Evolutionary conservation across 1,140 invertebrate species (phyloP).

Genomic region (Idris sp.): DNA sequence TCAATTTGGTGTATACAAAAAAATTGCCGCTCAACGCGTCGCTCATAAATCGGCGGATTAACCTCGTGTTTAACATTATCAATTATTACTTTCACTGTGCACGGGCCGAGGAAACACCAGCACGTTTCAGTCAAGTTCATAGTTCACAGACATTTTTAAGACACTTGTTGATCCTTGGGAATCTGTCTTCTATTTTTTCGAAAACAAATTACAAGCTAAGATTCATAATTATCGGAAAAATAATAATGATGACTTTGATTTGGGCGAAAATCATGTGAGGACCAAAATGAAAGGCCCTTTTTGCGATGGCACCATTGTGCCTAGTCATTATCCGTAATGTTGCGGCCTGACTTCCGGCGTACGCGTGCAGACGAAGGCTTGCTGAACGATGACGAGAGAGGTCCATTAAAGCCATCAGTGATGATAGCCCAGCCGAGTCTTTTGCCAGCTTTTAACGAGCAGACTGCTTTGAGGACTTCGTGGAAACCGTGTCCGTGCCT

Average conservation of each 20-base stretch:
- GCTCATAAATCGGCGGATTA: constrained; percentile 76
- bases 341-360: constrained; percentile 28
- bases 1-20: constrained; percentile 71
- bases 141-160: constrained; percentile 21
- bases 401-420: constrained; percentile 59
- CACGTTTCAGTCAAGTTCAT: constrained; percentile 27
- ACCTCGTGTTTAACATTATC: constrained; percentile 76
- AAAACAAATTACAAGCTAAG: too few species aligned
- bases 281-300: too few species aligned
- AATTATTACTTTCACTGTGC: constrained; percentile 69
- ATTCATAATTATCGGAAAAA: too few species aligned
- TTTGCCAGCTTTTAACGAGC: constrained; percentile 63
- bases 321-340: constrained; percentile 27
- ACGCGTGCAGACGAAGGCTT: constrained; percentile 29
- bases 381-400: constrained; percentile 61
- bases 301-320: too few species aligned
- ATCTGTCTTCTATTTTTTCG: too few species aligned
- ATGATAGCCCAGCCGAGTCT: constrained; percentile 56
- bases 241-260: too few species aligned
- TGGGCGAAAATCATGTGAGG: too few species aligned
- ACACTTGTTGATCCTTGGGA: too few species aligned
- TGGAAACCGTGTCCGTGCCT: constrained; percentile 55
- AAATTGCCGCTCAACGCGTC: constrained; percentile 64
- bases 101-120: constrained; percentile 18
- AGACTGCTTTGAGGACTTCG: constrained; percentile 36